Base-by-base conservation (phyloP, 1,140 invertebrate species). In the Drosophila micromelanica region DNA sequence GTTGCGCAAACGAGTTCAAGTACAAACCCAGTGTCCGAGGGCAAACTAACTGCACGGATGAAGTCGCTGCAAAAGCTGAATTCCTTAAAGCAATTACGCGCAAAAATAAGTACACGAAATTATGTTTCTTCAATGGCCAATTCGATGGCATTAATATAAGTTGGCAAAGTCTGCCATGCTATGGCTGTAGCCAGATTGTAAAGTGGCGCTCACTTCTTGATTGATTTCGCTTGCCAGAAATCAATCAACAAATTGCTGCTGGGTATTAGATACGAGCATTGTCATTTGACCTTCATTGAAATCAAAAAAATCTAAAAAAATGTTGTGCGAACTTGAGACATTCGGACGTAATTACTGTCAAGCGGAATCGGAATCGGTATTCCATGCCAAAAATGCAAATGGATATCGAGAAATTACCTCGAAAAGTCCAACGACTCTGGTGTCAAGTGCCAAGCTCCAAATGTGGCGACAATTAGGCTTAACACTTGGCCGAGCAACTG, bases 261-360 rank as follows among this genome's bases (percentile, higher is more conserved):
- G 59, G 63, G 73, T 72, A 79, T 78, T 80, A 85, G 78, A 48
- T 73, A 76, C 60, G 75, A 71, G 68, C 67, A 89, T 87, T 76
- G 69, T 62, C 37, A 15, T 27, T 5, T 23, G 84, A 73, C 82
- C 84, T 87, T 87, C 82, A 78, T 68, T 79, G 45, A 73, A 80
- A 80, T 78, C 78, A 80, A 86, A 86, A 67, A 23, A 23, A 23
- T n/a, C n/a, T n/a, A 23, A 23, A 23, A 23, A 23, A 23, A 69
- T 79, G 59, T 78, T 86, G 56, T 78, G 75, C 79, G 79, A 87
- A 87, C 79, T 89, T 87, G 68, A 86, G 84, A 71, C 72, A 72
- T 64, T 89, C 49, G 72, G 68, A 82, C 79, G 75, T 82, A 87
- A 87, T 87, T 76, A 65, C 75, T 78, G 65, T 65, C 65, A 75